These are phyloP conservation scores for Oceanodroma tethys DNA, from an alignment of 2,113 vertebrate species.

Conservation along the genomic window DNA sequence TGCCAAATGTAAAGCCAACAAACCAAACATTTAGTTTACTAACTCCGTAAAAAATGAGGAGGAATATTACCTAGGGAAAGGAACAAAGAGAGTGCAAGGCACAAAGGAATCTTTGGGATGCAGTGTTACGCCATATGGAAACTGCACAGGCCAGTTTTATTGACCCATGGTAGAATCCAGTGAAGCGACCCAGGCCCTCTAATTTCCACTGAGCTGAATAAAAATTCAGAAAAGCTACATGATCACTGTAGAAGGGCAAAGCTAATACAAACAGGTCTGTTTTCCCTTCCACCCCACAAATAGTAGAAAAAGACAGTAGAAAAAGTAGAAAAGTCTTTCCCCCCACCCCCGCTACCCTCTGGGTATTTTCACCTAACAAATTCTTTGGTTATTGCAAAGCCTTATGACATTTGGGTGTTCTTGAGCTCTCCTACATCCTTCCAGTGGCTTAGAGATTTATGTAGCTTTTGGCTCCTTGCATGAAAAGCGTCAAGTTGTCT, in stretches of 20 bases:
- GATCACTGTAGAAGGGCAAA: not conserved
- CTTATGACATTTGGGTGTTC: not conserved
- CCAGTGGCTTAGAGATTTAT: not conserved
- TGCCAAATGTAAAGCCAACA: not conserved
- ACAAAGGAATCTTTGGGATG: not conserved
- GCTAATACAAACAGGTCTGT: not conserved
- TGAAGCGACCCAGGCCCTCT: fast-evolving
- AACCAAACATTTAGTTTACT: not conserved
- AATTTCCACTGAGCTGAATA: not conserved
- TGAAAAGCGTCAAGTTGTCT: not conserved
- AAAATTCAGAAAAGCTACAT: not conserved
- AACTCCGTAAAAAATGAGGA: not conserved
- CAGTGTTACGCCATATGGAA: fast-evolving
- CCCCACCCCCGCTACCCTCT: not conserved
- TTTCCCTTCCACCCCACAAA: not conserved
- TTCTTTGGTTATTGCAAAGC: not conserved
- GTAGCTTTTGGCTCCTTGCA: not conserved
- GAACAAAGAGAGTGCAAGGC: not conserved
- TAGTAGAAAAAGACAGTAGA: not conserved
- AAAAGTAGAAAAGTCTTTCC: not conserved
- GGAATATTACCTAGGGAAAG: not conserved
- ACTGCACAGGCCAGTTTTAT: not conserved
- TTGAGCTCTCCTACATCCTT: not conserved
- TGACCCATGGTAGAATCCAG: not conserved
- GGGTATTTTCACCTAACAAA: not conserved